Evolutionary conservation across 2,113 vertebrate genomes (phyloP).

Genomic region (Nestor notabilis): DNA sequence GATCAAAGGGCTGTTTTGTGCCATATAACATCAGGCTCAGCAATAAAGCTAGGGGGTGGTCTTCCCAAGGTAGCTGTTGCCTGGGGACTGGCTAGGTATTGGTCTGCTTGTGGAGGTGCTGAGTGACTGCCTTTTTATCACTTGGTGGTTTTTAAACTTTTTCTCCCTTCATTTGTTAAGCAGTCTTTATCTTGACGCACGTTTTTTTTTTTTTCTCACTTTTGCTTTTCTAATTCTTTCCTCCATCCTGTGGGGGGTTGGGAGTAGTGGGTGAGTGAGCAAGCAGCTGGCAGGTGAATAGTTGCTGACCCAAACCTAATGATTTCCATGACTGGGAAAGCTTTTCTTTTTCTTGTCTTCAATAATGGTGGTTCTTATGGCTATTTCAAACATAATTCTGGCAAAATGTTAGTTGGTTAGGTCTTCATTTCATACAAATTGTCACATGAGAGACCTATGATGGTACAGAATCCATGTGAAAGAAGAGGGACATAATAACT

Average conservation of each 20-base stretch:
- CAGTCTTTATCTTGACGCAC: not conserved
- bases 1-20: not conserved
- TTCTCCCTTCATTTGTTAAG: not conserved
- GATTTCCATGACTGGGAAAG: not conserved
- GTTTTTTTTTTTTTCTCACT: not conserved
- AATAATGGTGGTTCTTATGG: not conserved
- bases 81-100: not conserved
- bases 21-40: not conserved
- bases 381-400: not conserved
- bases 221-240: not conserved
- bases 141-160: accelerated
- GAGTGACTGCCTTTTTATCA: not conserved
- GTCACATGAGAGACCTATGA: not conserved
- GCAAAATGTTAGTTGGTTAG: not conserved
- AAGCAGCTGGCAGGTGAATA: accelerated
- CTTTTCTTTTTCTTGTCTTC: not conserved
- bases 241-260: not conserved
- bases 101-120: not conserved
- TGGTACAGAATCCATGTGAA: not conserved
- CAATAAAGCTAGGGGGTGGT: not conserved
- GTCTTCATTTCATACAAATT: not conserved
- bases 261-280: not conserved
- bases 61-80: not conserved
- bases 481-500: not conserved
- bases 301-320: not conserved